A percentile compares a stretch with the other conserved stretches of the same genome.
These are phyloP conservation scores for Coryphaenoides rupestris DNA, from an alignment of 2,113 vertebrate genomes.

Conservation along the genomic window DNA sequence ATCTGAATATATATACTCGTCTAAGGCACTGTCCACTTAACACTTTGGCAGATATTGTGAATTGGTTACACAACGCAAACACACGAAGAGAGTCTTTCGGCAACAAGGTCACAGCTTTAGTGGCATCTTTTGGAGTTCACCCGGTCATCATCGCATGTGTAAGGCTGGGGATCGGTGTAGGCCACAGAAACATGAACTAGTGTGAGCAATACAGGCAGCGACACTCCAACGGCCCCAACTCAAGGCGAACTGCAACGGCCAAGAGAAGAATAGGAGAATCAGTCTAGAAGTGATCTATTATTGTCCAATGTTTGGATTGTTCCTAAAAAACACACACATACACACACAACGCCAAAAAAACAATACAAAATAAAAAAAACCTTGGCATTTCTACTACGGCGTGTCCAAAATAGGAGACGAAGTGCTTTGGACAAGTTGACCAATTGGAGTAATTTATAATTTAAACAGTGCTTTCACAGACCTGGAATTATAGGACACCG, in stretches of 20 bases:
- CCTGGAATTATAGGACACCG: conserved; percentile 11
- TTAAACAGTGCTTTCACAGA: conserved; percentile 47
- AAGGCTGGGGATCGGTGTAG: conserved; percentile 82
- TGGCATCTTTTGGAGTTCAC: conserved; percentile 86
- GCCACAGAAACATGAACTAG: conserved; percentile 61
- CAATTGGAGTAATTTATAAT: conserved; percentile 33
- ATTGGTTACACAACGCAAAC: conserved; percentile 80
- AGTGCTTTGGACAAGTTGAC: conserved; percentile 56
- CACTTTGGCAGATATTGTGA: conserved; percentile 95
- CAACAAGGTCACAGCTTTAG: conserved; percentile 91
- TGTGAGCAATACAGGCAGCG: conserved; percentile 59
- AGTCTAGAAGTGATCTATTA: not conserved
- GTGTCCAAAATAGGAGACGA: conserved; percentile 54
- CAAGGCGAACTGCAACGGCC: conserved; percentile 12
- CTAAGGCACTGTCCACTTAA: conserved; percentile 99
- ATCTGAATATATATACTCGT: conserved; percentile 64
- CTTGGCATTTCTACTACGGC: conserved; percentile 34
- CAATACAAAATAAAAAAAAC: conserved; percentile 16
- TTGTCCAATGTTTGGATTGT: conserved; percentile 32
- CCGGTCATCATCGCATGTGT: conserved; percentile 73
- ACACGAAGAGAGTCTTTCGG: conserved; percentile 81
- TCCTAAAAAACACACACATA: conserved; percentile 32
- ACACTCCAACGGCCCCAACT: conserved; percentile 40
- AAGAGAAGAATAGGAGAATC: conserved; percentile 8
- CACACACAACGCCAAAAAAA: conserved; percentile 9